phyloP scores from a whole-genome alignment of 2,113 vertebrate species.

The Xenus cinereus region DNA sequence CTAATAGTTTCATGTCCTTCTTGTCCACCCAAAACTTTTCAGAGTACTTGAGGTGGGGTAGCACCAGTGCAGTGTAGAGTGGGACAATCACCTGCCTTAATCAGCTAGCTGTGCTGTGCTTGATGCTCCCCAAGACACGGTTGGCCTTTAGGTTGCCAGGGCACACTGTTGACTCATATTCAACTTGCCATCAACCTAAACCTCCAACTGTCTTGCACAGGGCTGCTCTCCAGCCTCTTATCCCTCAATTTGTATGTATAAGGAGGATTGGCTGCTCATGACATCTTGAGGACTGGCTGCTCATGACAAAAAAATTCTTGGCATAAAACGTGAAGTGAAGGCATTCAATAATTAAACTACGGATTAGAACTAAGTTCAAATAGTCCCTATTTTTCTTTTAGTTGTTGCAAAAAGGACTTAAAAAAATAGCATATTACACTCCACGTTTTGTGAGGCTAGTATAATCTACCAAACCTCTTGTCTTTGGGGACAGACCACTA shows the following conservation, averaged over 20 bases:
- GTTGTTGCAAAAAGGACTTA: neutral
- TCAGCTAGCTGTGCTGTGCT: rapidly evolving
- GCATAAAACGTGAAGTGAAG: too few relatives aligned
- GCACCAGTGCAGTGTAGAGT: neutral
- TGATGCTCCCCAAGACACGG: rapidly evolving
- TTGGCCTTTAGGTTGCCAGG: neutral
- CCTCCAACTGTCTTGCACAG: neutral
- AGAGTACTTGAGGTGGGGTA: rapidly evolving
- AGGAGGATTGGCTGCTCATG: too few relatives aligned
- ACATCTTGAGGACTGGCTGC: too few relatives aligned
- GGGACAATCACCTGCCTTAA: neutral
- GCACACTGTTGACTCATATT: neutral
- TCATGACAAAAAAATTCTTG: too few relatives aligned
- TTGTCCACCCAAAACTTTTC: rapidly evolving
- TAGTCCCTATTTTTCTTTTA: too few relatives aligned
- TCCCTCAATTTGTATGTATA: too few relatives aligned
- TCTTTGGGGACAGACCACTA: neutral
- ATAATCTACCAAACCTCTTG: neutral
- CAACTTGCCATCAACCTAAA: neutral
- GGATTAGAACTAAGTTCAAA: too few relatives aligned
- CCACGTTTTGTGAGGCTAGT: neutral
- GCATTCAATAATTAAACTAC: too few relatives aligned
- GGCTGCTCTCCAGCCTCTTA: neutral
- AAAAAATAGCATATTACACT: neutral
- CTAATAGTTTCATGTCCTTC: neutral